Evolutionary conservation across 2,113 vertebrate species (phyloP), one percentile per base, ranked within the genome.

Genomic region (Galemys pyrenaicus): DNA sequence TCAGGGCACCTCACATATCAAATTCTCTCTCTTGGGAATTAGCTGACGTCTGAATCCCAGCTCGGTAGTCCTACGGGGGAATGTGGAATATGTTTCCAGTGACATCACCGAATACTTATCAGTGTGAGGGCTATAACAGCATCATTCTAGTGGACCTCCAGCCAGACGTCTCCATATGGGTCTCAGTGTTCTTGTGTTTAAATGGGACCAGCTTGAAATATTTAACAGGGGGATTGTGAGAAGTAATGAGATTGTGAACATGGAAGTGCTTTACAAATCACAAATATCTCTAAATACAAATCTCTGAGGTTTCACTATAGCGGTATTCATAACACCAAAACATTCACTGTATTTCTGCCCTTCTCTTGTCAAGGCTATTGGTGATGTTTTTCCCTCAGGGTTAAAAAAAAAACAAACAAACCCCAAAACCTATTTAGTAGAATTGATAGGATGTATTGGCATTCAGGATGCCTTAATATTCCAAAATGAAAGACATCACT

Each of bases 1-100:
- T 51, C 11, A 64, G 51, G 74, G 37, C 6, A 12, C 3, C 46
- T 77, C n/a, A 13, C 11, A 1, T 1, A 12, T 0, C 1, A 4
- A 58, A 46, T 28, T 6, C 12, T 35, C 39, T 64, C 16, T n/a
- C 44, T 37, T 7, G 4, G 44, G 30, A 41, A 6, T 60, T 46
- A 49, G 60, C 2, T 39, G 12, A 20, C 10, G 58, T 28, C 28
- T 54, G 37, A 30, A 17, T 7, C 64, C 13, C 20, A 9, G 65
- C 46, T 79, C 75, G 73, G 39, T 37, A 35, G 41, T 37, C 75
- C 80, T 28, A 24, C 7, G 37, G 60, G n/a, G 58, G 58, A 39
- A 3, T 7, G 30, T 15, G n/a, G 24, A 35, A 11, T 67, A 51
- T 2, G 37, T 32, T 49, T 65, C 35, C 16, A 68, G 56, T 28